Evolutionary conservation across 2,888 invertebrate genomes (phyloP).

Genomic region (Polietes domitor): DNA sequence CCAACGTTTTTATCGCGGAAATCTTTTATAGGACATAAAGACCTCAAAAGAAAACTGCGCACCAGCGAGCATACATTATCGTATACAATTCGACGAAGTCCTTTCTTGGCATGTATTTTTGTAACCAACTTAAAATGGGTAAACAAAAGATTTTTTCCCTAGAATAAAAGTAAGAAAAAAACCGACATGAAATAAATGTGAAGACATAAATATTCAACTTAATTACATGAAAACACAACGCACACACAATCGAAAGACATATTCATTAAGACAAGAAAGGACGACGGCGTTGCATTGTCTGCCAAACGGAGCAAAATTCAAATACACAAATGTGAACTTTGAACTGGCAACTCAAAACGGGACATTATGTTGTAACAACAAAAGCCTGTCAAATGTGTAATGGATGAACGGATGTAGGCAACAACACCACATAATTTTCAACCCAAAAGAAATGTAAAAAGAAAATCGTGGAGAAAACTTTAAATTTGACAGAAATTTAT

Average conservation of each 20-base stretch:
- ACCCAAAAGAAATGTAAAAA: not conserved
- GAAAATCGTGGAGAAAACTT: not conserved
- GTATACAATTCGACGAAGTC: not conserved
- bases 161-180: not conserved
- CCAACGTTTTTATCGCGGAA: not conserved
- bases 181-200: conserved; percentile 63
- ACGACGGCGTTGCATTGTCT: not conserved
- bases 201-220: conserved; percentile 69
- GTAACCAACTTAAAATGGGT: not conserved
- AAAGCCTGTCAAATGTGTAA: not conserved
- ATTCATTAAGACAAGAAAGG: conserved; percentile 10
- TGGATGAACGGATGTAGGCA: too few species aligned
- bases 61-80: not conserved
- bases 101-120: not conserved
- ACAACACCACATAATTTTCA: not conserved
- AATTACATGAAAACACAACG: conserved; percentile 66
- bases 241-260: conserved; percentile 60
- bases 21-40: not conserved
- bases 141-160: conserved; percentile 14
- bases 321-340: conserved; percentile 66
- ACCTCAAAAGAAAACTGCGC: not conserved
- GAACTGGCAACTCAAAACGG: conserved; percentile 40
- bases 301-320: conserved; percentile 58
- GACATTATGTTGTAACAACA: conserved; percentile 32
- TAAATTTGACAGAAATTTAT: conserved; percentile 46